Base-by-base conservation (phyloP, 1,140 invertebrate species). In the Vanessa tameamea region DNA sequence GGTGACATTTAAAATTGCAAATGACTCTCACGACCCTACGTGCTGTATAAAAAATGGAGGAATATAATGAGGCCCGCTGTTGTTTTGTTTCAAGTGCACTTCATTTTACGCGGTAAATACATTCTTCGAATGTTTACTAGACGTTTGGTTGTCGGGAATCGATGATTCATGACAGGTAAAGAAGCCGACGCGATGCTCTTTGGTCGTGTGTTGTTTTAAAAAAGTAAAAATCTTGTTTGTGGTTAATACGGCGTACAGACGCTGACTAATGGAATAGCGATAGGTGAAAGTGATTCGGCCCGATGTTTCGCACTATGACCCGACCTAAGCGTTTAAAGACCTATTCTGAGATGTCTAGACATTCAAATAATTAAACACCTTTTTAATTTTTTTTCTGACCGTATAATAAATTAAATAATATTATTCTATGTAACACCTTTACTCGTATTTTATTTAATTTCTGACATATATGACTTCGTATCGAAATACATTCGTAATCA, bases 201-300 rank as follows among this genome's bases (percentile, higher is more conserved):
- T 59, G 64, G 16, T 48, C 23, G 31, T 43, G 53, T 68, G 14
- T 53, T 67, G 57, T 61, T 65, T 75, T 64, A 73, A 76, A 77
- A 81, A 78, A 77, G 65, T 76, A 69, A 82, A 81, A 83, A 81
- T 81, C 55, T 78, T 77, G 73, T 81, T 82, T 82, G 77, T 80
- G 70, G 76, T 68, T 80, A 82, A 87, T 82, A 72, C 82, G 80
- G 55, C 55, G 20, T 59, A 82, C 75, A 82, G 81, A 84, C 85
- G 84, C 78, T 77, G 82, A 81, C 78, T 87, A 84, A 85, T 85
- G 76, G 79, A 47, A 43, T 48, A 78, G 72, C 70, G 70, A 79
- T 76, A 66, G 80, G 85, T 79, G 86, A 87, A 87, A 87, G 86
- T 87, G 83, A 86, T 83, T 82, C 63, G 59, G 70, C 43, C 68